Evolutionary conservation across 1,140 invertebrate genomes (phyloP), one percentile per base, ranked within the genome.

Genomic region (Oncopeltus fasciatus): DNA sequence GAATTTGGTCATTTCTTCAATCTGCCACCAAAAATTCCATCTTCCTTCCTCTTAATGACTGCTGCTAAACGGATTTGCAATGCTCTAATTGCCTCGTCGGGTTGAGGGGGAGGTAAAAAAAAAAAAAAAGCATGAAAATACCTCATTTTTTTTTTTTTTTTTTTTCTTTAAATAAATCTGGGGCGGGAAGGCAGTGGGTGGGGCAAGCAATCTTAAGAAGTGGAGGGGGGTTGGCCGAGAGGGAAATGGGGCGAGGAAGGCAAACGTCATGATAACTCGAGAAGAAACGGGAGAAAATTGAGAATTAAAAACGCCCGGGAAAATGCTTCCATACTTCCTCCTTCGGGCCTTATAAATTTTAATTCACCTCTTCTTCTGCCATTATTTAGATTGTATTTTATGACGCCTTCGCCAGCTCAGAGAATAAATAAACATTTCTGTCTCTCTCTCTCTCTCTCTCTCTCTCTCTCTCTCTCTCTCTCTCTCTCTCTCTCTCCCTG

Each of bases 361-460:
- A n/a, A n/a, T n/a, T n/a, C n/a, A n/a, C n/a, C n/a, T n/a, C n/a
- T n/a, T n/a, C n/a, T n/a, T n/a, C n/a, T n/a, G n/a, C n/a, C n/a
- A n/a, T n/a, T n/a, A n/a, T n/a, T n/a, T n/a, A n/a, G n/a, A n/a
- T n/a, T n/a, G n/a, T n/a, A n/a, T n/a, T n/a, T n/a, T n/a, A n/a
- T n/a, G 14, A 38, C 31, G 14, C 31, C 31, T 38, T 38, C 31
- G 14, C 31, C 14, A 38, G 14, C 31, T 38, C 31, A 38, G 14
- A 38, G 14, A 38, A 38, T 38, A 38, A 38, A 38, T 38, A 38
- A 8, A 8, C 31, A 38, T 38, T 38, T 38, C n/a, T 20, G 47
- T 26, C 28, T 21, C 44, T 26, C 29, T 47, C 71, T 65, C 68
- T 67, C 65, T 67, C 64, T 64, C 67, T 67, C 66, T 65, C 63